A percentile compares a stretch with the other conserved stretches of the same genome.
Conservation (phyloP, 2,888 invertebrate genomes). For the Zygaena filipendulae region DNA sequence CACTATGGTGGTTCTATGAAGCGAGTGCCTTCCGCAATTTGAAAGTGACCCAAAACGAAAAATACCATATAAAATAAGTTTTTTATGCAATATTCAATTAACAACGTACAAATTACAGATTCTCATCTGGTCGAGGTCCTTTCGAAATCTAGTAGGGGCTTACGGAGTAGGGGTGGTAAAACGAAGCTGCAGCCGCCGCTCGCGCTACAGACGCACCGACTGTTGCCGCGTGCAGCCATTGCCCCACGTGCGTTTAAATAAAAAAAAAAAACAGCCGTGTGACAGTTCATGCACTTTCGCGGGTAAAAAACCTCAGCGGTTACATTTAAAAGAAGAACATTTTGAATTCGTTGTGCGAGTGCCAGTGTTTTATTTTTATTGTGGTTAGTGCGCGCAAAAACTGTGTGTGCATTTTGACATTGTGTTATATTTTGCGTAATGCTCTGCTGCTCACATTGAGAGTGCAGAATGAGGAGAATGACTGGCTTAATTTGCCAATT, state of each 20-base stretch:
- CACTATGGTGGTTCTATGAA: too few species aligned
- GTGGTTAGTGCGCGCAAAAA: conserved; percentile 28
- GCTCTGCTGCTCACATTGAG: conserved; percentile 55
- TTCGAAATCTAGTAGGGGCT: conserved; percentile 59
- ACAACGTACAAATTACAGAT: conserved; percentile 32
- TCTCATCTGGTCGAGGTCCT: conserved; percentile 41
- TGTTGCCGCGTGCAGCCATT: conserved; percentile 40
- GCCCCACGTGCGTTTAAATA: conserved; percentile 26
- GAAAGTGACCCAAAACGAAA: too few species aligned
- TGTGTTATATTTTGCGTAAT: conserved; percentile 40
- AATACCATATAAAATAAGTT: too few species aligned
- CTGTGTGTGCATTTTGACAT: conserved; percentile 26
- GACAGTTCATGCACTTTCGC: conserved; percentile 21
- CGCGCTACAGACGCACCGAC: conserved; percentile 44
- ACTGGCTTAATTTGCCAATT: conserved; percentile 49
- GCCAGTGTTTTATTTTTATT: conserved; percentile 28
- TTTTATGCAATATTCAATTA: conserved; percentile 46
- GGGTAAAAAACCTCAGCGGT: too few species aligned
- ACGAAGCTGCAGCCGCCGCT: conserved; percentile 39
- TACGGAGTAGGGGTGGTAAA: conserved; percentile 62
- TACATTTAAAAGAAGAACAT: conserved; percentile 19
- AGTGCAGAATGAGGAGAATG: conserved; percentile 63
- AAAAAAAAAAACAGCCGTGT: conserved; percentile 22
- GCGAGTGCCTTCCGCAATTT: too few species aligned
- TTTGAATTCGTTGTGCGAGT: conserved; percentile 17